These are phyloP conservation scores for Phlogophora meticulosa DNA, from an alignment of 2,888 invertebrate genomes.

Conservation along the genomic window DNA sequence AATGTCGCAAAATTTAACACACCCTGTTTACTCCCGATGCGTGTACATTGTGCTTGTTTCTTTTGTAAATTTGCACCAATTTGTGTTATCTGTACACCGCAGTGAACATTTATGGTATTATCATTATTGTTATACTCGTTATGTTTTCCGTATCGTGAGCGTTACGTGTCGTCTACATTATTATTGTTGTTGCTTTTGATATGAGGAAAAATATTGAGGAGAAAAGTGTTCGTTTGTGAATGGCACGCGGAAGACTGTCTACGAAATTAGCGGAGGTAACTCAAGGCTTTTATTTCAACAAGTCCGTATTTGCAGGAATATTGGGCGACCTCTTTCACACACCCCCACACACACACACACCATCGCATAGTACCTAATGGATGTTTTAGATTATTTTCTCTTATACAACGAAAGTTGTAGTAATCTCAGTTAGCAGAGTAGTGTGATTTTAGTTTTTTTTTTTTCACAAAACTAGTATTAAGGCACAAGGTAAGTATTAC, in stretches of 20 bases:
- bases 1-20: slow-evolving; percentile 58
- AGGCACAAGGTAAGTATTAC: too few species aligned
- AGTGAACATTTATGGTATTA: slow-evolving; percentile 46
- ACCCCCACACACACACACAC: neutral
- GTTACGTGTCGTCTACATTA: slow-evolving; percentile 42
- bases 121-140: slow-evolving; percentile 39
- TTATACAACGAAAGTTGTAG: too few species aligned
- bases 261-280: neutral
- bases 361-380: too few species aligned
- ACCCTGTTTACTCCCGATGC: slow-evolving; percentile 26
- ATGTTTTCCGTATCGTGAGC: slow-evolving; percentile 38
- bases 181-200: slow-evolving; percentile 43
- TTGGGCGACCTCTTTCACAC: neutral
- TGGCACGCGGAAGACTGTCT: slow-evolving; percentile 16
- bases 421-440: too few species aligned
- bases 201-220: neutral
- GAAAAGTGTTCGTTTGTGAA: slow-evolving; percentile 21
- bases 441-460: too few species aligned
- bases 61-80: slow-evolving; percentile 56
- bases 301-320: neutral
- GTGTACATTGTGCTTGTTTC: slow-evolving; percentile 40
- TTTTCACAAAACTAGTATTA: too few species aligned
- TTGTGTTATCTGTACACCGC: slow-evolving; percentile 48
- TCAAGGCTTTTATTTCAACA: slow-evolving; percentile 8
- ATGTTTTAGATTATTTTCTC: too few species aligned